phyloP scores from a whole-genome alignment of 1,140 invertebrate genomes.

The Drosophila trapezifrons region DNA sequence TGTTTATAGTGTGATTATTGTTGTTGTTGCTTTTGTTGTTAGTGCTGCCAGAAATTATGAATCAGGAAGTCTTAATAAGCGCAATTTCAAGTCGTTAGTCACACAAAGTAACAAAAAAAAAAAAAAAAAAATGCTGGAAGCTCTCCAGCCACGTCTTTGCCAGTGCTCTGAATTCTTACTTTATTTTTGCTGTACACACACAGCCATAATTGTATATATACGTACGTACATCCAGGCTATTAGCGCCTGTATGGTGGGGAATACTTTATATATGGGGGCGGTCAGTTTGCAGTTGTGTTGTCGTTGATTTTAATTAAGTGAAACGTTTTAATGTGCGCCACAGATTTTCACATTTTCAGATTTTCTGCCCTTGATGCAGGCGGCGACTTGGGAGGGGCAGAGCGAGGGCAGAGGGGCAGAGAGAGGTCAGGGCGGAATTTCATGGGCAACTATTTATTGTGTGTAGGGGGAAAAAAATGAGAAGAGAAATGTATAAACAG shows the following conservation, averaged over 20 bases:
- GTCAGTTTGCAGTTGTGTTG: conserved; percentile 51
- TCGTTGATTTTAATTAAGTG: conserved; percentile 76
- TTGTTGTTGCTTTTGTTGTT: conserved; percentile 21
- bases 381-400: not conserved
- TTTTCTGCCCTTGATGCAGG: conserved; percentile 46
- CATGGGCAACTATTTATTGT: conserved; percentile 41
- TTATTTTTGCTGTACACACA: conserved; percentile 20
- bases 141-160: conserved; percentile 55
- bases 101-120: conserved; percentile 44
- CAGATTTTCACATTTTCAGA: conserved; percentile 55
- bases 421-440: conserved; percentile 19
- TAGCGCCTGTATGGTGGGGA: conserved; percentile 47
- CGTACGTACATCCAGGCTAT: conserved; percentile 27
- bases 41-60: conserved; percentile 73
- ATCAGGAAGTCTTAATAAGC: conserved; percentile 84
- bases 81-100: conserved; percentile 82
- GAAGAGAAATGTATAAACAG: conserved; percentile 20
- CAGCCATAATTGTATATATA: conserved; percentile 17
- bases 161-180: conserved; percentile 42
- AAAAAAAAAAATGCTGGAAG: conserved; percentile 41
- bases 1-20: conserved; percentile 24
- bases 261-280: conserved; percentile 54
- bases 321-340: conserved; percentile 74
- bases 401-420: too few relatives aligned
- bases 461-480: not conserved